Conservation (phyloP, 2,797 vertebrate species). For the Enteromius viviparus region DNA sequence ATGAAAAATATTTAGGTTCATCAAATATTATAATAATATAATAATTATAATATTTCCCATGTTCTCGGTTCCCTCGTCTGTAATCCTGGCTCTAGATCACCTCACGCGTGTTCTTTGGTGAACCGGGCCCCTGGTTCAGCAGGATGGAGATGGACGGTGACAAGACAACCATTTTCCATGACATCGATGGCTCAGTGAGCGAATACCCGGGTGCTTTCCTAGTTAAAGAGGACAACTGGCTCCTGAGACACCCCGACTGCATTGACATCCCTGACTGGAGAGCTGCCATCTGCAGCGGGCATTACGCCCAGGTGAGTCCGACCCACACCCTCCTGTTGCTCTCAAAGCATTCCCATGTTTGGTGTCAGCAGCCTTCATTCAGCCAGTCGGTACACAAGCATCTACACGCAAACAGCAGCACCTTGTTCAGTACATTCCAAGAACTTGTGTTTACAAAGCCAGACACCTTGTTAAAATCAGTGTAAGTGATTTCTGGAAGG, state of each 20-base stretch:
- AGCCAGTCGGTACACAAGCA: neutral
- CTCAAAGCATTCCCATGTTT: constrained; percentile 22
- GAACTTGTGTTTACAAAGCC: neutral
- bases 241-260: constrained; percentile 92
- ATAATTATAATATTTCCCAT: no score
- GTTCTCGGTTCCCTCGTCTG: neutral
- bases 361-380: constrained; percentile 5
- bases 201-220: constrained; percentile 94
- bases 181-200: constrained; percentile 91
- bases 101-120: constrained; percentile 95
- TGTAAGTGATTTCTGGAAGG: no score
- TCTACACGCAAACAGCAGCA: constrained; percentile 20
- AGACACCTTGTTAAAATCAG: constrained; percentile 12
- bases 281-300: constrained; percentile 93
- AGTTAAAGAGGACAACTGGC: constrained; percentile 95
- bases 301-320: constrained; percentile 87
- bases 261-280: constrained; percentile 94
- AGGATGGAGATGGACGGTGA: constrained; percentile 95
- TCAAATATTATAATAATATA: neutral
- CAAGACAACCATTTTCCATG: constrained; percentile 94
- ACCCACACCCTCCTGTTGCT: constrained; percentile 3
- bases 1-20: neutral
- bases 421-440: constrained; percentile 19
- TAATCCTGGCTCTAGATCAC: constrained; percentile 81
- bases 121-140: constrained; percentile 95